These are phyloP conservation scores for Gymnogyps californianus DNA, from an alignment of 2,113 vertebrate genomes.

Conservation along the genomic window DNA sequence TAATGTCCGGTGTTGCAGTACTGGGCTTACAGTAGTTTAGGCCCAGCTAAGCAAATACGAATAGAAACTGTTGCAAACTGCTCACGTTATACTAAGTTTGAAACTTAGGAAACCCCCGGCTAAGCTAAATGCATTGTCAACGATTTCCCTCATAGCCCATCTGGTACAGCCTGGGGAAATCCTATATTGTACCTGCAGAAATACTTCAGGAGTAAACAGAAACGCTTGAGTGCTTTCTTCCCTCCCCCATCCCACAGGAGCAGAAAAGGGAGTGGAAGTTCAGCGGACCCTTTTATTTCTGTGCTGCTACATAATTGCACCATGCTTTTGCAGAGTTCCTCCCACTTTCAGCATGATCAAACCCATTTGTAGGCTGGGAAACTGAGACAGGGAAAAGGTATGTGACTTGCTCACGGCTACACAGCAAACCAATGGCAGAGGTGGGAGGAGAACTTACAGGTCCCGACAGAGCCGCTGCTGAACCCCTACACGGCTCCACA, in stretches of 20 bases:
- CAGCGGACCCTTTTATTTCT: neutral
- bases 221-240: neutral
- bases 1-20: neutral
- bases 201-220: neutral
- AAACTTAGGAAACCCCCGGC: slow-evolving; percentile 17
- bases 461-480: neutral
- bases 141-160: neutral
- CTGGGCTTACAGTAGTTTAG: neutral
- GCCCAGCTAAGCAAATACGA: neutral
- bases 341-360: neutral
- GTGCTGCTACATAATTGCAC: neutral
- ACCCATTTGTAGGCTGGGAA: neutral
- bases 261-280: neutral
- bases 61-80: neutral
- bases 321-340: neutral
- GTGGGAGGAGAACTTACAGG: slow-evolving; percentile 27
- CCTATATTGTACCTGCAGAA: neutral
- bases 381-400: neutral
- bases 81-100: neutral
- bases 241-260: neutral
- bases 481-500: neutral
- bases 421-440: neutral
- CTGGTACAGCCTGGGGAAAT: neutral
- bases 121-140: neutral
- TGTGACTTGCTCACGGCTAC: slow-evolving; percentile 29